phyloP scores from a whole-genome alignment of 92 coral and sea anemone genomes.

The Parazoanthus darwini region DNA sequence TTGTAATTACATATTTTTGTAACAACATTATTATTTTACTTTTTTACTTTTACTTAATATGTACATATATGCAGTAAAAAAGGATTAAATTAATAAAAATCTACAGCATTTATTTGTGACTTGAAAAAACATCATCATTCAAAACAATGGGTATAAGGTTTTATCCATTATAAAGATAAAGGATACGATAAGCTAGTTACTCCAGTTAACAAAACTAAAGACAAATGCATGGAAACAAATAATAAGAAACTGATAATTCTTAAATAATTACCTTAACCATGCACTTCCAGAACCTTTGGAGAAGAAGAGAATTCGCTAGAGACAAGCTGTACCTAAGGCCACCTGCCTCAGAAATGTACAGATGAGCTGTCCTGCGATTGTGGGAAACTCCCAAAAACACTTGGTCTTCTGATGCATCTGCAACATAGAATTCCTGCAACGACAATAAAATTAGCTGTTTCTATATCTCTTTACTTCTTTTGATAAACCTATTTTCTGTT shows the following conservation, averaged over 20 bases:
- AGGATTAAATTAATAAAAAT: too few relatives aligned
- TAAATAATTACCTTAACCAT: constrained; percentile 77
- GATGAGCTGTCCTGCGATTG: constrained; percentile 77
- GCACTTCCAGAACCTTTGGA: constrained; percentile 62
- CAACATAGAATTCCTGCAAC: constrained; percentile 79
- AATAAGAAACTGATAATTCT: not conserved
- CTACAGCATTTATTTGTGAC: too few relatives aligned
- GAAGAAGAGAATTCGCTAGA: constrained; percentile 81
- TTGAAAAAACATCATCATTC: too few relatives aligned
- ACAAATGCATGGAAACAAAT: not conserved
- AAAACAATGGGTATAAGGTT: too few relatives aligned
- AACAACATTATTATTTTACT: too few relatives aligned
- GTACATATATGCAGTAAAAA: too few relatives aligned
- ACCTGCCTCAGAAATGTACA: constrained; percentile 85
- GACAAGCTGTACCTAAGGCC: constrained; percentile 85
- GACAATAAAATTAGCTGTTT: not conserved
- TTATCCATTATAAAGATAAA: too few relatives aligned
- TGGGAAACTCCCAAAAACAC: constrained; percentile 90
- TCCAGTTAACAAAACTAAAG: not conserved
- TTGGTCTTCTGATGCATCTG: constrained; percentile 93
- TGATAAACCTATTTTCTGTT: too few relatives aligned
- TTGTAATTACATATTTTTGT: too few relatives aligned
- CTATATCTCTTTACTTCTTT: too few relatives aligned
- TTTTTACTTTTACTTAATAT: too few relatives aligned
- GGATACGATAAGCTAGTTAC: not conserved